Conservation (phyloP, 2,113 vertebrate species). For the Poecilia latipinna region DNA sequence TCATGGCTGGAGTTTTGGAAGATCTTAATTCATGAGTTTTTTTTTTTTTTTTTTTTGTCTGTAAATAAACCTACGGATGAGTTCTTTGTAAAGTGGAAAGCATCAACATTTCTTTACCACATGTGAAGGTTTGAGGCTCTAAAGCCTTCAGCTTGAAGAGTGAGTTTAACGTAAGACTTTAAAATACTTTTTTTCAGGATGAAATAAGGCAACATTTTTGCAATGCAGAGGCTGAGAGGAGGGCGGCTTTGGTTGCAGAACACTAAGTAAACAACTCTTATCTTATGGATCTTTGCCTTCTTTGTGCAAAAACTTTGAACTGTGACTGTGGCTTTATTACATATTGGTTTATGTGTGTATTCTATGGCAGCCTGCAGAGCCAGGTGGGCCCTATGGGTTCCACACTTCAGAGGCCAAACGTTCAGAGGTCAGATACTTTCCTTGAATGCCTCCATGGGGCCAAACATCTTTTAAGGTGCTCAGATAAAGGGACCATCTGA, state of each 20-base stretch:
- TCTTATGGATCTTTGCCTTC: slow-evolving; percentile 3
- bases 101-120: no score
- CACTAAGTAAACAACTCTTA: slow-evolving; percentile 4
- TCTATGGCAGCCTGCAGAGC: slow-evolving; percentile 17
- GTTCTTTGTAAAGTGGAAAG: not conserved
- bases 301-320: not conserved
- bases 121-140: not conserved
- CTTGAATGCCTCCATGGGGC: not conserved
- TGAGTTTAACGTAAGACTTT: slow-evolving; percentile 9
- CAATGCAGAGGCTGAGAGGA: not conserved
- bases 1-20: no score
- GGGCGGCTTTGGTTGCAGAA: not conserved
- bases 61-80: slow-evolving; percentile 18
- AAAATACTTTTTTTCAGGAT: slow-evolving; percentile 1
- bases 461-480: slow-evolving; percentile 17
- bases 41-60: not conserved
- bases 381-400: slow-evolving; percentile 40
- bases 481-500: slow-evolving; percentile 47
- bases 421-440: slow-evolving; percentile 51
- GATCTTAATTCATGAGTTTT: no score
- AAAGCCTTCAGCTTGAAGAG: slow-evolving; percentile 1
- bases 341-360: slow-evolving; percentile 9
- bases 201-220: not conserved
- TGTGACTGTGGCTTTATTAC: not conserved
- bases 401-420: slow-evolving; percentile 24